Base-by-base conservation (phyloP, 2,797 vertebrate species). In the Mastacembelus armatus region DNA sequence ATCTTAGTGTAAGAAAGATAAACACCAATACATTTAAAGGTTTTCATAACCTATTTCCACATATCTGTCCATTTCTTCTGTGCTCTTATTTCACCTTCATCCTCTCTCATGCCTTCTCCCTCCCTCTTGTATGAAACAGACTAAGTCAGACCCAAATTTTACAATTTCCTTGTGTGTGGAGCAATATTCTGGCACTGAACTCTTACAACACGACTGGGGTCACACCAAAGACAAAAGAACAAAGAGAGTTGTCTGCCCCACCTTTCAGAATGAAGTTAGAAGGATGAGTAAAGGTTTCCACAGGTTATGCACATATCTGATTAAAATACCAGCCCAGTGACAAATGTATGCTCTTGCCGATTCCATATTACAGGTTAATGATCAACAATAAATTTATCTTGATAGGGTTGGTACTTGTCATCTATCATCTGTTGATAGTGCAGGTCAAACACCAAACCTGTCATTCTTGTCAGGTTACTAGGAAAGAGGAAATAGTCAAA, bases 401-500 rank as follows among this genome's bases (percentile, higher is more conserved):
- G 32, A 68, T 19, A 24, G 2, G 0, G 15, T 54, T 15, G 18
- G 57, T 79, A 66, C 45, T 27, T 49, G 29, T 26, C 14, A 57
- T 66, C 45, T 49, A 29, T 26, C 14, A 57, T 66, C 45, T 50
- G 29, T 18, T 36, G 7, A 27, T 47, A 45, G 6, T 33, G 14
- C 50, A 19, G 12, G 14, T 14, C 7, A 52, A 30, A 63, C 21
- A 48, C 1, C 9, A 50, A 29, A 51, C 14, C 26, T 24, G 24
- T 6, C 4, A 0, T 19, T 44, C 27, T 24, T 8, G 5, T 62
- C 29, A 14, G 3, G 10, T 90, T 79, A 49, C 43, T 42, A 4
- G 43, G 78, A 90, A 89, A 88, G 74, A 82, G 81, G 81, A 90
- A 86, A 65, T 32, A 40, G 36, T 29, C 66, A 1, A 58, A 7